Conservation (phyloP, 2,113 vertebrate genomes). For the Bagarius yarrelli region DNA sequence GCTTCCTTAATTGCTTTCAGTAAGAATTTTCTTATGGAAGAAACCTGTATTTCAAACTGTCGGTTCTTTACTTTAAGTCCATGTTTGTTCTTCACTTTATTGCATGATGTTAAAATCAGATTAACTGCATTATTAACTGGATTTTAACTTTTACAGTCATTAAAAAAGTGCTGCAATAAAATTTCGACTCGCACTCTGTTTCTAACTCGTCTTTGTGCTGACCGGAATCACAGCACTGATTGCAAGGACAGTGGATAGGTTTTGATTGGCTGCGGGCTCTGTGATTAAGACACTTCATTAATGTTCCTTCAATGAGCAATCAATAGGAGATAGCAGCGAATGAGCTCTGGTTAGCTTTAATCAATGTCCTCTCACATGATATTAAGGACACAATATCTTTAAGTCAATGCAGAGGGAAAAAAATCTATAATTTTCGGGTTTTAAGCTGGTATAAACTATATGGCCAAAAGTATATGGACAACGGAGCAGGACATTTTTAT, state of each 20-base stretch:
- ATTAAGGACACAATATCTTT: slow-evolving; percentile 8
- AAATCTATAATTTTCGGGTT: neutral
- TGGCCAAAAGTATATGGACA: too few relatives aligned
- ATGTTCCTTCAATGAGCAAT: slow-evolving; percentile 55
- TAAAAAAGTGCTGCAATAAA: slow-evolving; percentile 19
- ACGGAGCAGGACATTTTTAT: too few relatives aligned
- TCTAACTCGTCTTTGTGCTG: slow-evolving; percentile 6
- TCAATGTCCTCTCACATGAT: slow-evolving; percentile 23
- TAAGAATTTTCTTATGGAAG: neutral
- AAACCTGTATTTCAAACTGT: neutral
- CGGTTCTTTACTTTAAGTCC: too few relatives aligned
- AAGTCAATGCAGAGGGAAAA: neutral
- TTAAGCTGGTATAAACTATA: neutral
- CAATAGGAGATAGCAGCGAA: slow-evolving; percentile 42
- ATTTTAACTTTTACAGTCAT: slow-evolving; percentile 1
- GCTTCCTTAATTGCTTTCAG: neutral
- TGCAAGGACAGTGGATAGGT: slow-evolving; percentile 41
- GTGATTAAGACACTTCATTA: slow-evolving; percentile 54
- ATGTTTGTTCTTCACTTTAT: neutral
- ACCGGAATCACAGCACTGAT: slow-evolving; percentile 51
- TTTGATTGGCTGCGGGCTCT: slow-evolving; percentile 47
- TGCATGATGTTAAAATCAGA: neutral
- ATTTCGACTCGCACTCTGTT: neutral
- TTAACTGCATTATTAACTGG: neutral
- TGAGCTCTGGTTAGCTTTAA: slow-evolving; percentile 31